Conservation (phyloP, 1,140 invertebrate species). For the Brachionus manjavacas region DNA sequence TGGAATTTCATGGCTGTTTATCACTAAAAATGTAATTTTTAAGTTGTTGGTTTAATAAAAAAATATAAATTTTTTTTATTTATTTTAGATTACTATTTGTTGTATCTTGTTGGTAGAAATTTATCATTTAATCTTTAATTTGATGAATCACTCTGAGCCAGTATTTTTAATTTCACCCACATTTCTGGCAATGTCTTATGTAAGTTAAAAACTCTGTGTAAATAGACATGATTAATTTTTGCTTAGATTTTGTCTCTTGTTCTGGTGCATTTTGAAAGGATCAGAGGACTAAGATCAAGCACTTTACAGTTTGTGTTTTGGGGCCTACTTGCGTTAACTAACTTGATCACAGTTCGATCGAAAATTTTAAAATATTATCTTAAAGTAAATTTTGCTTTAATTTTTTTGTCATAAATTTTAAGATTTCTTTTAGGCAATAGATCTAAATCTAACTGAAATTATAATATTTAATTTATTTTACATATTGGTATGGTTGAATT, state of each 20-base stretch:
- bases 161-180: not conserved
- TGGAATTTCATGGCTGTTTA: conserved; percentile 18
- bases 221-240: not conserved
- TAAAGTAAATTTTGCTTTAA: not conserved
- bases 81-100: not conserved
- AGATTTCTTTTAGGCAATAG: not conserved
- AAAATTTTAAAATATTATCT: not conserved
- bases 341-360: conserved; percentile 19
- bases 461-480: not conserved
- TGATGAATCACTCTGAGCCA: not conserved
- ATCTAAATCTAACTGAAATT: not conserved
- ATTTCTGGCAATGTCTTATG: not conserved
- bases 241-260: not conserved
- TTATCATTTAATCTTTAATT: not conserved
- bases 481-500: not conserved
- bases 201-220: not conserved
- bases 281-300: conserved; percentile 28
- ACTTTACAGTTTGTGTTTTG: conserved; percentile 24
- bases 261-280: not conserved
- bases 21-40: not conserved
- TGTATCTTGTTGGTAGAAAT: not conserved
- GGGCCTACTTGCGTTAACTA: not conserved
- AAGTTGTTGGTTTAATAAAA: too few species aligned
- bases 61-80: not conserved
- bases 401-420: not conserved